Evolutionary conservation across 2,888 invertebrate species (phyloP), one percentile per base, ranked within the genome.

Genomic region (Tetragnatha montana): DNA sequence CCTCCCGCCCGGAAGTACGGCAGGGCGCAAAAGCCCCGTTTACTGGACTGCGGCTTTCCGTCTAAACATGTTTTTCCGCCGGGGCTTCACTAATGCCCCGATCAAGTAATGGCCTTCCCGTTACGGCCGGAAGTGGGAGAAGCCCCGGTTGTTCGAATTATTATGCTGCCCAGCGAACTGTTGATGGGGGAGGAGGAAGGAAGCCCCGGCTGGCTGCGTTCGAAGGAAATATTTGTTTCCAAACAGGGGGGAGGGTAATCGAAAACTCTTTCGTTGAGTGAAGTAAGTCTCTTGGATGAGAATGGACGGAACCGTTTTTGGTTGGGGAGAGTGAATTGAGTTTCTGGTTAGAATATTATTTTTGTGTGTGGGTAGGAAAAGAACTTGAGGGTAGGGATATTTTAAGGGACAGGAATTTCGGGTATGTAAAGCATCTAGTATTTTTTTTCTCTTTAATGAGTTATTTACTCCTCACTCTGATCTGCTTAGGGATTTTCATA

Each of bases 51-150:
- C 80, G 47, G 68, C 35, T 60, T 47, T n/a, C 79, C 76, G 73
- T 71, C 89, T 89, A 89, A 89, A 89, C 81, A 85, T 84, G 81
- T 78, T 82, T 86, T 89, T 89, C 89, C 89, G 88, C 87, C 74
- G 80, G 87, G 71, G 50, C 21, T 71, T 60, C 35, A 35, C 51
- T 88, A 88, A 88, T 88, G 88, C 88, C 17, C 80, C 86, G 35
- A 86, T 89, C 86, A 86, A 89, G 89, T 89, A 89, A 89, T 89
- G 86, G 89, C 50, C 79, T 86, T 86, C 89, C 89, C 86, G 82
- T 60, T 60, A 60, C 60, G 6, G 17, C 60, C 17, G 4, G 14
- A 60, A 12, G 12, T 60, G 14, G 60, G 60, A 17, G 60, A 17
- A 60, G 60, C 12, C 73, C 19, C 22, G 22, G 73, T 73, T 19